These are phyloP conservation scores for Acronicta psi DNA, from an alignment of 2,888 invertebrate genomes.

Conservation along the genomic window DNA sequence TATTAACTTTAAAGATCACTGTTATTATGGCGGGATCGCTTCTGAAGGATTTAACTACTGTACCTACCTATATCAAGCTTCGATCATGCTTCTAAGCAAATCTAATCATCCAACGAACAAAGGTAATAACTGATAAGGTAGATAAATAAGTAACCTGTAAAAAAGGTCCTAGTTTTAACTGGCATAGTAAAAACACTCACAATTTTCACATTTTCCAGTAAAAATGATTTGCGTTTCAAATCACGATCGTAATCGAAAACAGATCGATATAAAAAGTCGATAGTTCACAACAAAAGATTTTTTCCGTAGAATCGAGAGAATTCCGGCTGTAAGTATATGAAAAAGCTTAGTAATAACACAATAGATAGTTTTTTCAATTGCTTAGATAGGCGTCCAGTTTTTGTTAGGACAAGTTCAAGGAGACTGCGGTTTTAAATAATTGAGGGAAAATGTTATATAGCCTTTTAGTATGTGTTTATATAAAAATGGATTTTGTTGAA, in stretches of 20 bases:
- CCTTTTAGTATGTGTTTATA: not conserved
- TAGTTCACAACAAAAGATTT: slow-evolving; percentile 59
- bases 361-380: slow-evolving; percentile 46
- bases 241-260: slow-evolving; percentile 39
- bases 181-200: not conserved
- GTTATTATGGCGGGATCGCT: no score
- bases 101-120: no score
- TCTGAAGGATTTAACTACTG: no score
- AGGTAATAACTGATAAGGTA: no score
- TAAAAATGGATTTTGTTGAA: not conserved
- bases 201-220: slow-evolving; percentile 17
- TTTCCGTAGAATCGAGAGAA: slow-evolving; percentile 57
- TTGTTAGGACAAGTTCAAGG: slow-evolving; percentile 62
- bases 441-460: slow-evolving; percentile 8
- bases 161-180: not conserved
- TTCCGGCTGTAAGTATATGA: slow-evolving; percentile 57
- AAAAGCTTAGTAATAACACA: slow-evolving; percentile 65
- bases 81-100: no score
- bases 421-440: slow-evolving; percentile 19
- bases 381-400: slow-evolving; percentile 49
- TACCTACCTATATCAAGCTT: no score
- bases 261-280: slow-evolving; percentile 49
- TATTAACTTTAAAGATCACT: no score
- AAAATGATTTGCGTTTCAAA: slow-evolving; percentile 34
- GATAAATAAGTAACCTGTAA: no score